Conservation (phyloP, 2,888 invertebrate species). For the Brachynemurus nebulosus region DNA sequence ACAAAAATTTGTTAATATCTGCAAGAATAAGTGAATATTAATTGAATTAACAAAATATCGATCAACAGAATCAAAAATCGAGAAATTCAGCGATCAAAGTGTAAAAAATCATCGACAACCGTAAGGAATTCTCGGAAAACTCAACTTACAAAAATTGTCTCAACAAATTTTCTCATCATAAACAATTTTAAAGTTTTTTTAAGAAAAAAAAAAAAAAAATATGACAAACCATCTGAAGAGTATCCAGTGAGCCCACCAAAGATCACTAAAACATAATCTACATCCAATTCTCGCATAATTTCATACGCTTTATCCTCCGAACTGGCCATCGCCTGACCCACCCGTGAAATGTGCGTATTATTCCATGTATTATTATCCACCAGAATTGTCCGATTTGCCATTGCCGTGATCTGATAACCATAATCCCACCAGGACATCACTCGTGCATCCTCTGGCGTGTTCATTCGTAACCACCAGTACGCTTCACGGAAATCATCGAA, state of each 20-base stretch:
- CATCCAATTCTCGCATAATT: conserved; percentile 94
- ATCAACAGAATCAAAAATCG: too few species aligned
- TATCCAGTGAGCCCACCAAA: conserved; percentile 98
- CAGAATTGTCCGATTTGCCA: conserved; percentile 95
- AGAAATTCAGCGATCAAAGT: conserved; percentile 10
- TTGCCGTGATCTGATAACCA: conserved; percentile 97
- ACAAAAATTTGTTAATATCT: conserved; percentile 98
- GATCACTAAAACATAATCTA: conserved; percentile 94
- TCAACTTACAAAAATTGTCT: conserved; percentile 6
- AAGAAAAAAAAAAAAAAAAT: not conserved
- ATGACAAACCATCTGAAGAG: conserved; percentile 76
- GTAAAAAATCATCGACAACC: not conserved
- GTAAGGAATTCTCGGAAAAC: conserved; percentile 9
- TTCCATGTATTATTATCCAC: conserved; percentile 99
- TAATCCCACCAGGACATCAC: conserved; percentile 99
- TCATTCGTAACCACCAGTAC: conserved; percentile 96
- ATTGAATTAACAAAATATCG: not conserved
- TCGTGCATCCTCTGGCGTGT: conserved; percentile 72
- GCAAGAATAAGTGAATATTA: conserved; percentile 18
- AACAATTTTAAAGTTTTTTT: not conserved
- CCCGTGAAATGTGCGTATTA: conserved; percentile 95
- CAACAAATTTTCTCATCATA: not conserved
- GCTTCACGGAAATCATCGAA: conserved; percentile 99
- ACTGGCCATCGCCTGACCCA: conserved; percentile 98
- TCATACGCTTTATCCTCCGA: conserved; percentile 93